Evolutionary conservation across 2,113 vertebrate species (phyloP).

Genomic region (Syngnathus floridae): DNA sequence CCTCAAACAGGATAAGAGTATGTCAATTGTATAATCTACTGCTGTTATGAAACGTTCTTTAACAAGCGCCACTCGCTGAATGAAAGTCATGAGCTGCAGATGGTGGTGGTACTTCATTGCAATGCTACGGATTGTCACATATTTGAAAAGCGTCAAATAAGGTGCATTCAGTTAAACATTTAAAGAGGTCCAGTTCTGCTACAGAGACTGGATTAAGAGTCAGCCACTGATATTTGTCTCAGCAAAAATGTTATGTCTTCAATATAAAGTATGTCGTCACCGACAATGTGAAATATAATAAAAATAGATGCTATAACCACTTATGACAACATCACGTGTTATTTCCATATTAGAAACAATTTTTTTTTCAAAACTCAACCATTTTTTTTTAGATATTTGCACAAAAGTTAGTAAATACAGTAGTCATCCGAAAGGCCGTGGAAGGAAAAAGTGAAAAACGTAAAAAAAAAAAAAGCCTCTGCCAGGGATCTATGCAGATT

Average conservation of each 20-base stretch:
- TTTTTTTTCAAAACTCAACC: no score
- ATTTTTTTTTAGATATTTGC: no score
- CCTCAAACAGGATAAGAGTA: conserved; percentile 12
- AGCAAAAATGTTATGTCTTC: neutral
- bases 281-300: neutral
- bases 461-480: no score
- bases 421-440: no score
- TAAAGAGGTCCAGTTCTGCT: neutral
- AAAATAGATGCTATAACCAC: neutral
- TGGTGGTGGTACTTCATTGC: neutral
- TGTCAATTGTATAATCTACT: neutral
- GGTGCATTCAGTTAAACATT: neutral
- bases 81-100: neutral
- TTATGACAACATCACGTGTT: neutral
- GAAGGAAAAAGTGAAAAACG: no score
- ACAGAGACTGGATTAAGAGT: no score
- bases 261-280: neutral
- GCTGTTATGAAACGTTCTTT: neutral
- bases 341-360: no score
- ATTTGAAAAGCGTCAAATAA: neutral
- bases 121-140: neutral
- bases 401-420: no score
- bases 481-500: no score
- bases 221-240: neutral
- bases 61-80: neutral